Percentiles rank a stretch among this genome's conserved stretches.
phyloP scores from a whole-genome alignment of 2,113 vertebrate genomes.

The Riparia riparia region DNA sequence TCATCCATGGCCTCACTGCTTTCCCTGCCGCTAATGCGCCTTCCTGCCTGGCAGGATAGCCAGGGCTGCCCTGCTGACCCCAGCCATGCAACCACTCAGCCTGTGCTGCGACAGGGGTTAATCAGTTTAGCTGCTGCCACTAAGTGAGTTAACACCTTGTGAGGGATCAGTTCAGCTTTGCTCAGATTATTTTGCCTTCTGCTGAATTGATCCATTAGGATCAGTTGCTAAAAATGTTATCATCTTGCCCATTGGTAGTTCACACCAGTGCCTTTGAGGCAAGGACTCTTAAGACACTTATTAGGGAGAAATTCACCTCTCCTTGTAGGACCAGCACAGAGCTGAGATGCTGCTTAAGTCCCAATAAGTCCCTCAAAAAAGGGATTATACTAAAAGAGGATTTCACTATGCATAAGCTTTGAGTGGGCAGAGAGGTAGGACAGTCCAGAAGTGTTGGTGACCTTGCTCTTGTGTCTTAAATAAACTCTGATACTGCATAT shows the following conservation, averaged over 20 bases:
- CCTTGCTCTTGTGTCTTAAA: slow-evolving; percentile 15
- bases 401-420: slow-evolving; percentile 54
- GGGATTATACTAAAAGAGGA: slow-evolving; percentile 54
- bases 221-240: slow-evolving; percentile 68
- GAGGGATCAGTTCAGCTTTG: slow-evolving; percentile 66
- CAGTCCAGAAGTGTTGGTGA: background rate
- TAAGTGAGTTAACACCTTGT: slow-evolving; percentile 53
- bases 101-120: background rate
- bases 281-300: slow-evolving; percentile 65
- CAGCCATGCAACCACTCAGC: background rate
- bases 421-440: slow-evolving; percentile 47
- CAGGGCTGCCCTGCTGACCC: background rate
- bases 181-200: slow-evolving; percentile 64
- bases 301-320: slow-evolving; percentile 67
- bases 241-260: slow-evolving; percentile 41
- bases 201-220: slow-evolving; percentile 57
- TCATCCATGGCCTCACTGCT: background rate
- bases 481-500: background rate
- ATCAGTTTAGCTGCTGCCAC: slow-evolving; percentile 20
- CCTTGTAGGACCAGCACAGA: slow-evolving; percentile 21
- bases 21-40: background rate
- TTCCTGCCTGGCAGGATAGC: background rate
- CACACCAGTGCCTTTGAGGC: slow-evolving; percentile 57
- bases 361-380: slow-evolving; percentile 24
- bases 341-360: slow-evolving; percentile 20